Evolutionary conservation across 2,113 vertebrate species (phyloP), one percentile per base, ranked within the genome.

Genomic region (Ardeotis arabs): DNA sequence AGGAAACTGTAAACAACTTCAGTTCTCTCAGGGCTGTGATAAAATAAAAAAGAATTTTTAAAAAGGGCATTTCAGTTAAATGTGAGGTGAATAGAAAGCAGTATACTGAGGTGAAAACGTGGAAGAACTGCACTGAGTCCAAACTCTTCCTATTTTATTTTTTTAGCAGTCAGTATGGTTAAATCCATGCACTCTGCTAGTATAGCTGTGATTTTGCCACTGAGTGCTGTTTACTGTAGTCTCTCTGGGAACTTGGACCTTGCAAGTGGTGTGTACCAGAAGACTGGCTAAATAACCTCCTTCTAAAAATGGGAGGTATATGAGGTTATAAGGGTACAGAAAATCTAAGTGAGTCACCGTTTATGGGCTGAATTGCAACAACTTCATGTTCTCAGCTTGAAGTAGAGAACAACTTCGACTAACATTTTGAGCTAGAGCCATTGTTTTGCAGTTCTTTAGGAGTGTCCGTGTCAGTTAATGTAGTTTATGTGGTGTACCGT

Each of bases 141-240:
- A 39, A 41, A 64, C 31, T 12, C 3, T 55, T 63, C 4, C 12
- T 59, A 0, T 55, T 90, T 75, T 37, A 33, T n/a, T 20, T 59
- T 25, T 7, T 69, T 59, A 35, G 39, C 0, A 0, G 17, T 63
- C 14, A 18, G 2, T 55, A 3, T 69, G 18, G 15, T 69, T 86
- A 62, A 53, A 62, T 66, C 45, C 83, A 3, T 64, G 12, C 24
- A 24, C 25, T 58, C 37, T 83, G 22, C n/a, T 70, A 10, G 39
- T n/a, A n/a, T 31, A 76, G n/a, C 15, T 17, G 1, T 53, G n/a
- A 35, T 45, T 12, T 53, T 80, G 12, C 67, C 86, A 1, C 15
- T 41, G 11, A 28, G 5, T 50, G 49, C 45, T 33, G 13, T 31
- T 69, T 72, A 6, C 22, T 83, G 31, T 59, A 59, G 28, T 58